These are phyloP conservation scores for Tokudaia tokunoshimensis DNA, from an alignment of 2,797 vertebrate genomes.

Conservation along the genomic window DNA sequence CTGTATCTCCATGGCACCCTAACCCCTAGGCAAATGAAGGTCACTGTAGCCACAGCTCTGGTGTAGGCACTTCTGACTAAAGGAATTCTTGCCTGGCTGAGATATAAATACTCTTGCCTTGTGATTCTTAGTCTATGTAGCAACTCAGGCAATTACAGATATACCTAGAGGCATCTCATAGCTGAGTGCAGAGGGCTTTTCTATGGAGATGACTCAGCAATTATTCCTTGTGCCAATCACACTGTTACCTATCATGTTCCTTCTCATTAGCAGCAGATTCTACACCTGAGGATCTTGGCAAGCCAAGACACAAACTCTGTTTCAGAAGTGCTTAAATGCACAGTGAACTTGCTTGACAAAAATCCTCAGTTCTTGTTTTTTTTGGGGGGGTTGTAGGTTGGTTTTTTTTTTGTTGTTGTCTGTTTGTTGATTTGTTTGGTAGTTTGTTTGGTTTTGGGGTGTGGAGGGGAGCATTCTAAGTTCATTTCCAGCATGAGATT, in stretches of 20 bases:
- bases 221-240: background rate
- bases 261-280: background rate
- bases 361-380: background rate
- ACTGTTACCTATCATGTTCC: background rate
- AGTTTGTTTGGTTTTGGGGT: too few relatives aligned
- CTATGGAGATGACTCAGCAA: background rate
- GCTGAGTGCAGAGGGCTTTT: background rate
- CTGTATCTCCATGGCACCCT: constrained; percentile 3
- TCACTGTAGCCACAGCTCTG: background rate
- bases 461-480: background rate
- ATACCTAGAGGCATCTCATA: background rate
- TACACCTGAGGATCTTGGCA: background rate
- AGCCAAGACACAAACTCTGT: background rate
- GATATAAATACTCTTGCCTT: background rate
- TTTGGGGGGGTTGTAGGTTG: background rate
- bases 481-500: background rate
- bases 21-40: background rate
- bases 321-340: background rate
- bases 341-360: background rate
- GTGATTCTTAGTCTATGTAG: constrained; percentile 38
- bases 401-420: background rate
- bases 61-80: background rate
- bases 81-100: background rate
- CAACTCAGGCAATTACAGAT: constrained; percentile 10
- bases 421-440: background rate